phyloP scores from a whole-genome alignment of 2,888 invertebrate species.

The Melanchra persicariae region DNA sequence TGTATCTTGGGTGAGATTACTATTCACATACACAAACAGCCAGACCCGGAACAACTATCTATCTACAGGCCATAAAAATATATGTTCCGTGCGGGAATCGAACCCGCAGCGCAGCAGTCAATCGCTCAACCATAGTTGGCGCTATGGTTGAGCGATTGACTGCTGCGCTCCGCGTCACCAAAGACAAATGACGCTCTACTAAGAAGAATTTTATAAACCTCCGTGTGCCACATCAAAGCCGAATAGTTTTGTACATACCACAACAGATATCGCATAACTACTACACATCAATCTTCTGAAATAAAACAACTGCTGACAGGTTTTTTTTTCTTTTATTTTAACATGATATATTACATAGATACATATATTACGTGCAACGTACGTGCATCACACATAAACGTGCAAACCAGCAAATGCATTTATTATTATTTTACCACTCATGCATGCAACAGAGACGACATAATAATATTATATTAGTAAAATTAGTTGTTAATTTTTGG shows the following conservation, averaged over 20 bases:
- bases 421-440: slow-evolving; percentile 18
- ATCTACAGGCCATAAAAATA: too few relatives aligned
- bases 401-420: slow-evolving; percentile 52
- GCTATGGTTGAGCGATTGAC: too few relatives aligned
- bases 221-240: neutral
- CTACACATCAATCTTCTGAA: slow-evolving; percentile 11
- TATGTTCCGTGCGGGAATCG: too few relatives aligned
- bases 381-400: slow-evolving; percentile 31
- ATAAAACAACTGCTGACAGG: slow-evolving; percentile 31
- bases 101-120: too few relatives aligned
- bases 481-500: neutral
- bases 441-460: slow-evolving; percentile 22
- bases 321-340: slow-evolving; percentile 37
- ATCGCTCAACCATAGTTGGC: too few relatives aligned
- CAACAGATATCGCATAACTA: neutral
- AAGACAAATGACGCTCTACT: too few relatives aligned
- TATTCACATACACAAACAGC: too few relatives aligned
- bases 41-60: too few relatives aligned
- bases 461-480: too few relatives aligned
- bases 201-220: neutral
- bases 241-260: neutral
- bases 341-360: slow-evolving; percentile 1
- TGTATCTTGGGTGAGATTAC: too few relatives aligned
- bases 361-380: slow-evolving; percentile 26
- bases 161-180: too few relatives aligned